These are phyloP conservation scores for Napeogenes inachia DNA, from an alignment of 2,888 invertebrate species.

Conservation along the genomic window DNA sequence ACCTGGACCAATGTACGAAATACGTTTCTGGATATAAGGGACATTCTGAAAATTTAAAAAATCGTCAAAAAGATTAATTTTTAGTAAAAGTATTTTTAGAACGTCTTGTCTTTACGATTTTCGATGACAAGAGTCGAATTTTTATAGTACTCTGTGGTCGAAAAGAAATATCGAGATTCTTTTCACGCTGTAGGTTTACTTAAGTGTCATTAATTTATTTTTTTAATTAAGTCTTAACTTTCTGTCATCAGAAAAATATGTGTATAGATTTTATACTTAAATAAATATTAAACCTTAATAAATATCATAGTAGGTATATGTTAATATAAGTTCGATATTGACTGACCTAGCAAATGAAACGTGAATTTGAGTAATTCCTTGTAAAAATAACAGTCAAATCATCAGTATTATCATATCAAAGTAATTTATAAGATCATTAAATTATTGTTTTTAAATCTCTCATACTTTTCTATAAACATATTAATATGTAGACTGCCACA, in stretches of 20 bases:
- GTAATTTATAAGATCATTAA: too few species aligned
- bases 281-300: too few species aligned
- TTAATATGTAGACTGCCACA: not conserved
- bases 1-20: slow-evolving; percentile 66
- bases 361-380: too few species aligned
- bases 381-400: too few species aligned
- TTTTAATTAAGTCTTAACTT: too few species aligned
- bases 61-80: slow-evolving; percentile 48
- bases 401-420: too few species aligned
- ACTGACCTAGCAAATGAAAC: too few species aligned
- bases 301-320: too few species aligned
- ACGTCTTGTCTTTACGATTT: slow-evolving; percentile 35
- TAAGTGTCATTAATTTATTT: not conserved
- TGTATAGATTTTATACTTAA: too few species aligned
- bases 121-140: slow-evolving; percentile 20
- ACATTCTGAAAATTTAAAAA: slow-evolving; percentile 47
- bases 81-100: slow-evolving; percentile 56
- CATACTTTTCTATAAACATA: not conserved
- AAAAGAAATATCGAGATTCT: slow-evolving; percentile 4
- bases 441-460: too few species aligned
- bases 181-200: slow-evolving; percentile 1
- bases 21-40: slow-evolving; percentile 62
- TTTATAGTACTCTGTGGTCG: not conserved
- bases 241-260: too few species aligned
- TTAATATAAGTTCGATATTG: too few species aligned